Evolutionary conservation across 2,888 invertebrate species (phyloP), one percentile per base, ranked within the genome.

Genomic region (Dicyrtoma fusca): DNA sequence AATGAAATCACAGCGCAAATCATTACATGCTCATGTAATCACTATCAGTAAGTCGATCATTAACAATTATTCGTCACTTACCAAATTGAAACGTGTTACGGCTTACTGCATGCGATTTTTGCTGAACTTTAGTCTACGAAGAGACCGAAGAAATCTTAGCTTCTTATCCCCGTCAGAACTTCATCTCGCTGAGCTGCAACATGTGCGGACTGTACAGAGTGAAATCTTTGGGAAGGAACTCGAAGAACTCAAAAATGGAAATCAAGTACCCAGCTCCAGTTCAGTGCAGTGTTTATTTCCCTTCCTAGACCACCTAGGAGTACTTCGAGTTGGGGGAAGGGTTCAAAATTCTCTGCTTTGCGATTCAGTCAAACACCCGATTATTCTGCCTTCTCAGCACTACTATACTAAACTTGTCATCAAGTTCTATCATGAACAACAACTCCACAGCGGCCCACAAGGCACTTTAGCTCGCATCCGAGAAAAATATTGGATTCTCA

Each of bases 401-500:
- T 45, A 62, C 0, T 42, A 77, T 0, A 73, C 77, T 0, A 53
- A 55, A 2, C 26, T 77, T 4, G 21, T 78, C 0, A 53, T 77
- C 0, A 5, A 26, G 0, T 17, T 75, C 23, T 26, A 25, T 34
- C 82, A 82, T 71, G 1, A 65, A 3, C 53, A 55, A 6, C 17
- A 65, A 11, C 57, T 77, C 6, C 82, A 82, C 71, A 71, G 72
- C n/a, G 82, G 81, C 1, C 69, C 69, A 4, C 72, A 78, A 53
- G 65, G 78, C 10, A 59, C 80, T 13, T 69, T 81, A 21, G 59
- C 77, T 6, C n/a, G 62, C 5, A 11, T 81, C 5, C 69, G 75
- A 42, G 42, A 71, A 19, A 71, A 78, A 10, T 83, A 76, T 64
- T 83, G 82, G 82, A 81, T 82, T 3, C 61, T 82, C 0, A 73